Evolutionary conservation across 2,113 vertebrate genomes (phyloP), one percentile per base, ranked within the genome.

Genomic region (Tiliqua scincoides): DNA sequence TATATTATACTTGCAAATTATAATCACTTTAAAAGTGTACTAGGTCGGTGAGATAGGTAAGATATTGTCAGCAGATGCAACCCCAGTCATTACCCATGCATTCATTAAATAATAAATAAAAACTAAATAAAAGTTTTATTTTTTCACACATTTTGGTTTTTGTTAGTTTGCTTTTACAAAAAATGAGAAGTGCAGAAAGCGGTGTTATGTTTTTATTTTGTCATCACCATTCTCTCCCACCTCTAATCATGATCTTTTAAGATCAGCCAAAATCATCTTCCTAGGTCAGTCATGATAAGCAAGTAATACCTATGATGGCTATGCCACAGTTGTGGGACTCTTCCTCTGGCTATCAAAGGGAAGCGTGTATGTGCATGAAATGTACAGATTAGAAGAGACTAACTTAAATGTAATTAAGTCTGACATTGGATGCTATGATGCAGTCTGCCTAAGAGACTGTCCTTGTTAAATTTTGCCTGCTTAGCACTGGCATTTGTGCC

Each of bases 381-480:
- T 81, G 54, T 10, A 4, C 27, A 23, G 40, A 25, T 30, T 48
- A 9, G 27, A 23, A 68, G 62, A 17, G 27, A 21, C 62, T 21
- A 5, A 10, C 37, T 52, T 84, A 61, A 71, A 84, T 52, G 85
- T 67, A 76, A 59, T 84, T 88, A 54, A 32, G 6, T 85, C 82
- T 59, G 80, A 37, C 32, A 59, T 35, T 18, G 40, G 62, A 14
- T 57, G 59, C 11, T 35, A 37, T 12, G 32, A 15, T 30, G 21
- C 63, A 78, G 25, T 6, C 52, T 27, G 52, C 2, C 48, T 70
- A 78, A n/a, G 32, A 68, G 52, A 6, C 48, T 87, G 35, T 35
- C 68, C 25, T 14, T 85, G 54, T 82, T 85, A 10, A 87, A 52
- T 75, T 25, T 32, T 79, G 85, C 80, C 54, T 85, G 73, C 18